Base-by-base conservation (phyloP, 2,797 vertebrate genomes). In the Enteromius fasciolatus region DNA sequence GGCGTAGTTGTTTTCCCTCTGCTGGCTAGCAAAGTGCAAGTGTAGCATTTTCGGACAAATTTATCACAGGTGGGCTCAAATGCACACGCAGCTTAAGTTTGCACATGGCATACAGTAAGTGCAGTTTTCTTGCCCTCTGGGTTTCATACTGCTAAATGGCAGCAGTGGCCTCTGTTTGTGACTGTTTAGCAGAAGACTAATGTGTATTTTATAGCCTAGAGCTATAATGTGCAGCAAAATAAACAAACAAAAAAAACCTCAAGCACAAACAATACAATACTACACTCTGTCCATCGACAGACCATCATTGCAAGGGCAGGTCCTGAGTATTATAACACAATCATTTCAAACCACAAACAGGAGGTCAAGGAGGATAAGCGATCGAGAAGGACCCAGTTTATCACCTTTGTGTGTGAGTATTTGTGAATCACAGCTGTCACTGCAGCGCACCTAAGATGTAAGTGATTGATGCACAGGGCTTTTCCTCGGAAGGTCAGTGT, bases 381-480 rank as follows among this genome's bases (percentile, higher is more conserved):
- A 63, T 39, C 44, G 66, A 85, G 79, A 85, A 72, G 52, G 66
- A 84, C 74, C 66, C 70, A 57, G 79, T 81, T 79, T 73, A 87
- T 87, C 88, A 89, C 81, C 84, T 79, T 48, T 70, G 54, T 20
- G 64, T 73, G 72, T 41, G 81, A 77, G 87, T 72, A 36, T 88
- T 72, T 83, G 85, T 88, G 86, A 88, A 87, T 86, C 76, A 86
- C 69, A 83, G 70, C 86, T 81, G 85, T 86, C 87, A 87, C 64
- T 76, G 70, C 46, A 74, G 28, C 31, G 64, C 61, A 79, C 81
- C 81, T 85, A 77, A 76, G 74, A 81, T 82, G 86, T 81, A 76
- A 87, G 85, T 87, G 87, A 88, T 88, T 84, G 84, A 89, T 86
- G 78, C 67, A 50, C 17, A 48, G 57, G 74, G 83, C 67, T 67